phyloP scores from a whole-genome alignment of 1,140 invertebrate species.

The Mercenaria mercenaria region DNA sequence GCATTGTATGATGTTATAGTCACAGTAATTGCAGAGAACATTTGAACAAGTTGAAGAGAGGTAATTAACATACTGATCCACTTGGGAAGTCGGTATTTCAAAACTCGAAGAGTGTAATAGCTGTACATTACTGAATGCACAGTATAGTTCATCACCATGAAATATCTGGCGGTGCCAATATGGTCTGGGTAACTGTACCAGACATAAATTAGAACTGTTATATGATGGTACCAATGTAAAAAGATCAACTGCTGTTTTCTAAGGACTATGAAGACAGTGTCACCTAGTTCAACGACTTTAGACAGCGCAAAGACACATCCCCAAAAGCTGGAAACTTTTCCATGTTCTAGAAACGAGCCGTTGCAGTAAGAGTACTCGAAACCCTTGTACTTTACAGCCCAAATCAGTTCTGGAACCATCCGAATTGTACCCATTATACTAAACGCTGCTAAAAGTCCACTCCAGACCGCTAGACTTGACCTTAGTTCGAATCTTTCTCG shows the following conservation, averaged over 20 bases:
- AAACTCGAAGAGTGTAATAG: conserved; percentile 97
- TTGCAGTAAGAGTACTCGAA: conserved; percentile 97
- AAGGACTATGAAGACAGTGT: conserved; percentile 98
- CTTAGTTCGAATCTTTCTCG: conserved; percentile 95
- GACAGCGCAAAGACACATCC: conserved; percentile 96
- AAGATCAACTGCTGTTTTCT: conserved; percentile 99
- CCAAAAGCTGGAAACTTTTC: conserved; percentile 91
- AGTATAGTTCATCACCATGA: conserved; percentile 99
- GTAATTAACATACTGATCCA: conserved; percentile 96
- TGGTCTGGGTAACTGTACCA: conserved; percentile 99
- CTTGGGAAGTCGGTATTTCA: conserved; percentile 92
- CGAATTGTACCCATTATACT: conserved; percentile 95
- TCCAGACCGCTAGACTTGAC: conserved; percentile 95
- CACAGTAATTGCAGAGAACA: conserved; percentile 96
- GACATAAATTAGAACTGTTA: conserved; percentile 94
- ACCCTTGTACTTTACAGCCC: conserved; percentile 94
- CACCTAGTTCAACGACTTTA: conserved; percentile 98
- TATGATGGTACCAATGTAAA: conserved; percentile 95
- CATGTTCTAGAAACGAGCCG: conserved; percentile 78
- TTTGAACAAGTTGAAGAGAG: conserved; percentile 95
- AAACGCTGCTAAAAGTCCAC: conserved; percentile 95
- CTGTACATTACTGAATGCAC: conserved; percentile 99
- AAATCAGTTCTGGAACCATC: conserved; percentile 90
- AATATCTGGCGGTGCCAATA: conserved; percentile 96
- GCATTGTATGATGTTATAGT: conserved; percentile 92